Conservation (phyloP, 2,113 vertebrate species). For the Chiloscyllium plagiosum region DNA sequence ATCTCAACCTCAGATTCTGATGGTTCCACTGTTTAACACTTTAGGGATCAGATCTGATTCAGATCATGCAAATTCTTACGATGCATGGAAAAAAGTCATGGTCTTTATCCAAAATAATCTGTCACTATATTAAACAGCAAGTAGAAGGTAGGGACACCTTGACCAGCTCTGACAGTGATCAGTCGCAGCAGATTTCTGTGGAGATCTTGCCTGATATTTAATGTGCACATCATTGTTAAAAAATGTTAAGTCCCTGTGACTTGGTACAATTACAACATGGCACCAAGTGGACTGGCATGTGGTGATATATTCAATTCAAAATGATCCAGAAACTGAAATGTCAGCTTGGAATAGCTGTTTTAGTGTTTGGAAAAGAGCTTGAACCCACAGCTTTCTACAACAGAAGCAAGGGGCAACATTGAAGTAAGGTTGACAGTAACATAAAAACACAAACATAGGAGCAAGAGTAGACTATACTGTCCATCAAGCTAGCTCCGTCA, state of each 20-base stretch:
- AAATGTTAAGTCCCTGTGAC: neutral
- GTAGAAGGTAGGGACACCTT: neutral
- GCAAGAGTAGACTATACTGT: neutral
- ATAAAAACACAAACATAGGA: neutral
- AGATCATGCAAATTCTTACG: neutral
- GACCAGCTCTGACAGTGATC: neutral
- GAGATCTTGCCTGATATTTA: neutral
- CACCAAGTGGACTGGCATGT: neutral
- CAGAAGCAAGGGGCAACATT: neutral
- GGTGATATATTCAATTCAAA: neutral
- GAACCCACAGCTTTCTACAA: neutral
- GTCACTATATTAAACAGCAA: neutral
- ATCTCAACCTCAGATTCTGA: neutral
- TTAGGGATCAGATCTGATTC: neutral
- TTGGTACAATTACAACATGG: neutral
- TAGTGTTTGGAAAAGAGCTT: neutral
- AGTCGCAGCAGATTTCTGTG: neutral
- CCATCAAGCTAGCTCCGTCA: neutral
- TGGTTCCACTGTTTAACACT: neutral
- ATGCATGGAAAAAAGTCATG: neutral
- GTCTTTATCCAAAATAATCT: too few species aligned
- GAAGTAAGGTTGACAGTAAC: neutral
- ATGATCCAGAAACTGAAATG: neutral
- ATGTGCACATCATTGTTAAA: neutral
- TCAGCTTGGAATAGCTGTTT: neutral